phyloP scores from a whole-genome alignment of 1,140 invertebrate species.

The Eriosoma lanigerum region DNA sequence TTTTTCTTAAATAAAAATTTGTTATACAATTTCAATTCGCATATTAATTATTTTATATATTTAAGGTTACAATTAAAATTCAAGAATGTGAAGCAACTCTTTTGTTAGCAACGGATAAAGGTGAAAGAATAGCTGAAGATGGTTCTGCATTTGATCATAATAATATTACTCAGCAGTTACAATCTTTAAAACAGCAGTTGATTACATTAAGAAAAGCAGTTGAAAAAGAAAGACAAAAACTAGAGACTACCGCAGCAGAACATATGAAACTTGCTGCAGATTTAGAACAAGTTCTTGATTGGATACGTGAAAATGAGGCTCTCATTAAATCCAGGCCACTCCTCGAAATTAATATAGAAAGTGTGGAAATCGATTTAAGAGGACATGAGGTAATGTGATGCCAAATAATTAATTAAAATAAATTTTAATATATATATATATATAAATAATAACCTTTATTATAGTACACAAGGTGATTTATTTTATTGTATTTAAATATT shows the following conservation, averaged over 20 bases:
- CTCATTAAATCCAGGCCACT: constrained; percentile 79
- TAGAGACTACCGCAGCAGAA: constrained; percentile 83
- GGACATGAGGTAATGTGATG: constrained; percentile 67
- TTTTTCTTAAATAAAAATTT: constrained; percentile 10
- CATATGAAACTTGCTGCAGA: constrained; percentile 79
- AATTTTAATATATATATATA: not conserved
- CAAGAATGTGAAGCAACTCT: constrained; percentile 86
- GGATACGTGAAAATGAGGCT: constrained; percentile 82
- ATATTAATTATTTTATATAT: not conserved
- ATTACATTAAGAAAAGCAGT: constrained; percentile 65
- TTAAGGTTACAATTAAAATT: constrained; percentile 71
- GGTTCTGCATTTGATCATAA: constrained; percentile 83
- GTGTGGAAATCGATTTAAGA: constrained; percentile 77
- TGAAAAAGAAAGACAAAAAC: constrained; percentile 81
- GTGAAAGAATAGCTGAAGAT: constrained; percentile 85
- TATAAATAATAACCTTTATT: too few relatives aligned
- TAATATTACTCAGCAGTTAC: constrained; percentile 81
- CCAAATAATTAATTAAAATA: not conserved
- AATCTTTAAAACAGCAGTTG: constrained; percentile 81
- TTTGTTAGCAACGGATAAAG: constrained; percentile 84
- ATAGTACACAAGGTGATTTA: too few relatives aligned
- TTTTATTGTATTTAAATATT: too few relatives aligned
- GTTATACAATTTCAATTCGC: not conserved
- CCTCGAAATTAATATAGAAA: constrained; percentile 74
- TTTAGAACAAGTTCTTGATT: constrained; percentile 78